Evolutionary conservation across 2,888 invertebrate genomes (phyloP).

Genomic region (Caenorhabditis panamensis): DNA sequence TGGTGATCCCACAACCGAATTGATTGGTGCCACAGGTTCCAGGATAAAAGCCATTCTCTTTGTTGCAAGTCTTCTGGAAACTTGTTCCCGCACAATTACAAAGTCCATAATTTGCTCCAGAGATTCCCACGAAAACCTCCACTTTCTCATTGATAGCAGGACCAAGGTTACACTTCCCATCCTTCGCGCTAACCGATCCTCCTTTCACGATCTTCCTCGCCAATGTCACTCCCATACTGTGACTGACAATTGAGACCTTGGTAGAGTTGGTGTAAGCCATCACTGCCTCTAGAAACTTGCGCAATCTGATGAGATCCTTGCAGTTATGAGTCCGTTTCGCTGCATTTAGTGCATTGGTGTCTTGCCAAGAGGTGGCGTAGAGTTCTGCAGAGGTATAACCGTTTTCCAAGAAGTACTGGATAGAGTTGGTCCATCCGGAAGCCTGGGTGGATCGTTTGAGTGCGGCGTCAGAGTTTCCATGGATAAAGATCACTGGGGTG

Average conservation of each 20-base stretch:
- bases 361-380: conserved; percentile 73
- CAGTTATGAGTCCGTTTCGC: conserved; percentile 71
- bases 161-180: conserved; percentile 69
- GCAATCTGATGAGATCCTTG: conserved; percentile 62
- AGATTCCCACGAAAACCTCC: conserved; percentile 75
- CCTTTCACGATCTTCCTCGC: conserved; percentile 71
- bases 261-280: conserved; percentile 67
- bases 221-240: conserved; percentile 78
- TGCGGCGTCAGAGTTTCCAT: conserved; percentile 74
- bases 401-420: conserved; percentile 61
- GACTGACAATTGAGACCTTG: conserved; percentile 70
- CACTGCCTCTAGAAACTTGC: conserved; percentile 73
- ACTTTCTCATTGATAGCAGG: conserved; percentile 67
- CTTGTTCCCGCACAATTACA: conserved; percentile 73
- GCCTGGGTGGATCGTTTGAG: conserved; percentile 51
- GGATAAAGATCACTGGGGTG: conserved; percentile 71
- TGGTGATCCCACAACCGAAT: conserved; percentile 64
- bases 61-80: conserved; percentile 72
- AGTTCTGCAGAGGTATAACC: conserved; percentile 69
- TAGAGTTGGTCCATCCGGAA: conserved; percentile 67
- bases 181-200: conserved; percentile 51
- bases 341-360: conserved; percentile 62
- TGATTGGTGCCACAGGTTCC: conserved; percentile 72
- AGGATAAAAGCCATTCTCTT: conserved; percentile 71
- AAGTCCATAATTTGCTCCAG: conserved; percentile 78